Conservation (phyloP, 2,113 vertebrate species). For the Antennarius striatus region DNA sequence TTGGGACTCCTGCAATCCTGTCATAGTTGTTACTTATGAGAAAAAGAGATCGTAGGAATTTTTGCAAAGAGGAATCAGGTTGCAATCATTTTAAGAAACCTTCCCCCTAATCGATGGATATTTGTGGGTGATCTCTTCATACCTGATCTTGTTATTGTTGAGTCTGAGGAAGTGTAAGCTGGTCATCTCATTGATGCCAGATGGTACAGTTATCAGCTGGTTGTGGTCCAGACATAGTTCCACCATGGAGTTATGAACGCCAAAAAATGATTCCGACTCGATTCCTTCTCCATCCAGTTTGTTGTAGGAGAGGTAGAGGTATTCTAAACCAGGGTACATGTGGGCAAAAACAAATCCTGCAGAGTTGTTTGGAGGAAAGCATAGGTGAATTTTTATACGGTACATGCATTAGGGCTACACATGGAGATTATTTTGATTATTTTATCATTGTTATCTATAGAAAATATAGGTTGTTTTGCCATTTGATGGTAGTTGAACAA, state of each 20-base stretch:
- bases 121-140: slow-evolving; percentile 22
- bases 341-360: slow-evolving; percentile 93
- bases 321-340: slow-evolving; percentile 93
- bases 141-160: slow-evolving; percentile 95
- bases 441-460: background rate
- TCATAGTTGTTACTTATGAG: too few relatives aligned
- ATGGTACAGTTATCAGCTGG: slow-evolving; percentile 84
- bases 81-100: too few relatives aligned
- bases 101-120: background rate
- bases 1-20: too few relatives aligned
- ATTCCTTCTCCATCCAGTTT: slow-evolving; percentile 85
- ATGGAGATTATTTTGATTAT: background rate
- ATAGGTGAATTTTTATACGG: background rate
- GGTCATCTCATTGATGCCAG: slow-evolving; percentile 90
- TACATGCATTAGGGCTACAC: background rate
- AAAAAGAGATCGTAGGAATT: too few relatives aligned
- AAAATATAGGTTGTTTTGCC: too few relatives aligned
- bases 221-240: slow-evolving; percentile 96
- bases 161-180: slow-evolving; percentile 88
- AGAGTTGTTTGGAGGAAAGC: slow-evolving; percentile 2
- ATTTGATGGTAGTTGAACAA: background rate
- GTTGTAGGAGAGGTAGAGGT: slow-evolving; percentile 95
- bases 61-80: too few relatives aligned
- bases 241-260: slow-evolving; percentile 85
- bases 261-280: slow-evolving; percentile 91